Base-by-base conservation (phyloP, 2,113 vertebrate species). In the Cryptoleucopteryx plumbea region DNA sequence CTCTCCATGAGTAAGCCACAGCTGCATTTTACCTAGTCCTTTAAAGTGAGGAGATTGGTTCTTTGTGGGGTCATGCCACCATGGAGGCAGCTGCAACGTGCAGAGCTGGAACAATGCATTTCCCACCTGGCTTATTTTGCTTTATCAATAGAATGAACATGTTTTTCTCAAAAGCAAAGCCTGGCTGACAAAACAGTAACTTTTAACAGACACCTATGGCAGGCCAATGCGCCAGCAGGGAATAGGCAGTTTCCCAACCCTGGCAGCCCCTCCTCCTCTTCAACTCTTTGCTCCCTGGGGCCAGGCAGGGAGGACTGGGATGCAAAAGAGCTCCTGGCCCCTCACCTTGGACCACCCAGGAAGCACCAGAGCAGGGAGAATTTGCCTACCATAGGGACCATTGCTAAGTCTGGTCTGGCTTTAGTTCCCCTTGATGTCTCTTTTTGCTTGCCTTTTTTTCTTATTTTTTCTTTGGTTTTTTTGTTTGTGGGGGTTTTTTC, bases 141-240 rank as follows among this genome's bases (percentile, higher is more conserved):
- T 68, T 22, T 36, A 61, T n/a, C 31, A 80, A 73, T 9, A n/a
- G 20, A 59, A 82, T 10, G 6, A 82, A 84, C 61, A 31, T 1
- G 0, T 72, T 17, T 50, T 36, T 83, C 42, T 72, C 20, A 31
- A 62, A 80, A 63, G 7, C 25, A 70, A 87, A 88, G 9, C 11
- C 45, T 82, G 23, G 9, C 6, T 80, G 27, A 61, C 7, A 27
- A 86, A 85, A 82, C 0, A 34, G 13, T 56, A 52, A 71, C 48
- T 65, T 84, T 27, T 25, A 61, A 62, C 9, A 45, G 34, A 13
- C 21, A 63, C 3, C 14, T 63, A 21, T 59, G 55, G 2, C 86
- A 74, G 47, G 15, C 4, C 20, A 32, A 20, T n/a, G 22, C 1
- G 2, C 20, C 7, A 20, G 13, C 1, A 3, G 4, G 13, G n/a